These are phyloP conservation scores for Orchestes rusci DNA, from an alignment of 2,888 invertebrate species.

Conservation along the genomic window DNA sequence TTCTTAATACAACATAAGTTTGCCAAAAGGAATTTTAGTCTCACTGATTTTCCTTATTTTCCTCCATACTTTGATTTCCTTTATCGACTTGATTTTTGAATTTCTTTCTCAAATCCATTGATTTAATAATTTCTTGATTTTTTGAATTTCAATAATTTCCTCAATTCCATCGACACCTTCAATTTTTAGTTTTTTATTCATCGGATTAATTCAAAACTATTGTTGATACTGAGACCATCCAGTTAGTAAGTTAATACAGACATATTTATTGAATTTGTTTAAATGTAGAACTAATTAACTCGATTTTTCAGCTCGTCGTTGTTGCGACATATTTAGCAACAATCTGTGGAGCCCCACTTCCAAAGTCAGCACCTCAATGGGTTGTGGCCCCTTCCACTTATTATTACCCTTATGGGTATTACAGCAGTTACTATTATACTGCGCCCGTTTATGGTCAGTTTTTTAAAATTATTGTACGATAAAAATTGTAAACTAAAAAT, in stretches of 20 bases:
- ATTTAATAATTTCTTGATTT: too few relatives aligned
- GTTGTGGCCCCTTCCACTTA: constrained; percentile 13
- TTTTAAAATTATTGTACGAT: not conserved
- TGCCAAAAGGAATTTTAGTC: too few relatives aligned
- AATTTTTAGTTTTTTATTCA: not conserved
- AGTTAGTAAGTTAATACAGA: not conserved
- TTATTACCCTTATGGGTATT: constrained; percentile 17
- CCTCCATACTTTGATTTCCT: too few relatives aligned
- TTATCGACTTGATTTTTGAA: too few relatives aligned
- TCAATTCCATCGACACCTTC: not conserved
- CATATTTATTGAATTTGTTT: not conserved
- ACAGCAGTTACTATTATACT: constrained; percentile 19
- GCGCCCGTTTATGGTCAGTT: constrained; percentile 19
- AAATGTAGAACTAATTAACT: not conserved
- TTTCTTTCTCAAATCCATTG: too few relatives aligned
- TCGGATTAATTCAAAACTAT: not conserved
- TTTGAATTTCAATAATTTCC: not conserved
- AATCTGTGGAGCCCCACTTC: constrained; percentile 13
- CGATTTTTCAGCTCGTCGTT: constrained; percentile 5
- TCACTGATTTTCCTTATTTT: too few relatives aligned
- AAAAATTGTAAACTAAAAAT: not conserved
- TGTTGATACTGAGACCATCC: not conserved
- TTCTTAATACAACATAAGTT: too few relatives aligned
- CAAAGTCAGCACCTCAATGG: constrained; percentile 15
- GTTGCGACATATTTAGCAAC: constrained; percentile 11